These are phyloP conservation scores for Saguinus midas DNA, from an alignment of 2,113 vertebrate genomes.

Conservation along the genomic window DNA sequence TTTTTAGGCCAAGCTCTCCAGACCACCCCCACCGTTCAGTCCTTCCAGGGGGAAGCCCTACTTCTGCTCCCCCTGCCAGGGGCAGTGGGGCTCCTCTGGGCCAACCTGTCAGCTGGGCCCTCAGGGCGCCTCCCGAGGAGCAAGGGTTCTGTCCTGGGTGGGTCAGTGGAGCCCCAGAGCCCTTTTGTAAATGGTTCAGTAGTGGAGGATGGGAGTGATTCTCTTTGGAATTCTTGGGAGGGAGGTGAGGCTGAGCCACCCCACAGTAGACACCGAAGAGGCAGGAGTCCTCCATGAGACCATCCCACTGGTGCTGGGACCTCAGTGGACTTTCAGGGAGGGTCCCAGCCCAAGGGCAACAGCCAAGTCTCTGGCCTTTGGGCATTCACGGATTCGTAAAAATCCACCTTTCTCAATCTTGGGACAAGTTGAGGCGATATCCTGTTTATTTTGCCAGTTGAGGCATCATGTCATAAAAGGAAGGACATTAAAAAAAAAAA, in stretches of 20 bases:
- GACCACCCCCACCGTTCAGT: background rate
- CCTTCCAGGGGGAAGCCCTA: background rate
- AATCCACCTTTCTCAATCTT: background rate
- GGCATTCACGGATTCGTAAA: background rate
- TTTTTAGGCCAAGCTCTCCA: fast-evolving
- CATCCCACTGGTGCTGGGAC: fast-evolving
- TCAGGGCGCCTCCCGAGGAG: fast-evolving
- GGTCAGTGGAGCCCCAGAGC: background rate
- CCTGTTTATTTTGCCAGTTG: background rate
- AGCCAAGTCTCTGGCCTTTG: fast-evolving
- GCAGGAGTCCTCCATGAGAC: background rate
- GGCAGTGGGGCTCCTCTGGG: background rate
- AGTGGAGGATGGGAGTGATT: background rate
- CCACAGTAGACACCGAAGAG: background rate
- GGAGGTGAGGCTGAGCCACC: background rate
- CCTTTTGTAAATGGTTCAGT: background rate
- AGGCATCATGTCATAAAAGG: background rate
- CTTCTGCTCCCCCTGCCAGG: background rate
- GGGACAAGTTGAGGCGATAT: background rate
- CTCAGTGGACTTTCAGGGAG: too few species aligned
- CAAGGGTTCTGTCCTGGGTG: too few species aligned
- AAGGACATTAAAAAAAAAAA: background rate
- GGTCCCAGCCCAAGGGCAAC: background rate
- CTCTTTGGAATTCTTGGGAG: background rate
- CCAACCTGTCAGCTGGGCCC: background rate